Conservation (phyloP, 2,797 vertebrate species). For the Apogon talboti region DNA sequence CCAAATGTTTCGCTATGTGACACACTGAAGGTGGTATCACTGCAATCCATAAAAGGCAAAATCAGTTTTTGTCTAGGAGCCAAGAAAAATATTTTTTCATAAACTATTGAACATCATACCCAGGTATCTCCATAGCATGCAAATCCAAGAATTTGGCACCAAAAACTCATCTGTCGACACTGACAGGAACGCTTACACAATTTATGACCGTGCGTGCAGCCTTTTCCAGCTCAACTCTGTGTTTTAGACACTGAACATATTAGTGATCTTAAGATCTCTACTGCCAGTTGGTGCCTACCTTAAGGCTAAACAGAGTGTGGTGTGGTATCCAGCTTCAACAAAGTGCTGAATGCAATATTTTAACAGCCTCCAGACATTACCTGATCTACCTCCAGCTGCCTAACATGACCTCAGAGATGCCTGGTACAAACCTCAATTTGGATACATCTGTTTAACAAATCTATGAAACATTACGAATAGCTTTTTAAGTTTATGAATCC, state of each 20-base stretch:
- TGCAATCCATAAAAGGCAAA: background rate
- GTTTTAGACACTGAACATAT: constrained; percentile 60
- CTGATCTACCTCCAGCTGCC: constrained; percentile 27
- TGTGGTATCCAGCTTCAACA: constrained; percentile 38
- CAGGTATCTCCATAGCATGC: constrained; percentile 60
- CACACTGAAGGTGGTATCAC: background rate
- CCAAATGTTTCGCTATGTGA: background rate
- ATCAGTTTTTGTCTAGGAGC: constrained; percentile 45
- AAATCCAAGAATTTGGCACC: constrained; percentile 60
- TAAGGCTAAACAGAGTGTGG: constrained; percentile 51
- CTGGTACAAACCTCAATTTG: background rate
- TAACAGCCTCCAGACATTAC: constrained; percentile 51
- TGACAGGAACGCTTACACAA: constrained; percentile 66
- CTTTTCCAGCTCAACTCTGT: constrained; percentile 58
- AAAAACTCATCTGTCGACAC: constrained; percentile 70
- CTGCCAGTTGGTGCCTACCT: constrained; percentile 53
- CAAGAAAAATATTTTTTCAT: constrained; percentile 33
- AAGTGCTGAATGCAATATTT: constrained; percentile 36
- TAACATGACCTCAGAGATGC: constrained; percentile 31
- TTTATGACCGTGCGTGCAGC: constrained; percentile 67
- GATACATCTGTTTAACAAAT: background rate
- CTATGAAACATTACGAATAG: background rate
- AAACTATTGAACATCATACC: constrained; percentile 4
- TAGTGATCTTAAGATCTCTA: constrained; percentile 43
- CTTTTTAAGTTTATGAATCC: background rate